Evolutionary conservation across 1,140 invertebrate genomes (phyloP).

Genomic region (Lucilia cuprina): DNA sequence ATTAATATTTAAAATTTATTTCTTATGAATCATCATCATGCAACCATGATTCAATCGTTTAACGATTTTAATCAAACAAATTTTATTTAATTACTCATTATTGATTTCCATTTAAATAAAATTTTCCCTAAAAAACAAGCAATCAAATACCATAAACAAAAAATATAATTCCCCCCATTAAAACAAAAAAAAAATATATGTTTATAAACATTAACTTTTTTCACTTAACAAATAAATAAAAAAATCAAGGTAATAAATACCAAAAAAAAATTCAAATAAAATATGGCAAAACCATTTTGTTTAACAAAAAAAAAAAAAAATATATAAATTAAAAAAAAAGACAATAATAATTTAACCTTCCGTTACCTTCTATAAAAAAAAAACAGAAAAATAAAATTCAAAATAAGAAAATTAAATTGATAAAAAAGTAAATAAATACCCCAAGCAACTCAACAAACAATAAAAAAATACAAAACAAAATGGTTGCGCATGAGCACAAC

Average conservation of each 20-base stretch:
- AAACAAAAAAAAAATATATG: not conserved
- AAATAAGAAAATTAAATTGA: not conserved
- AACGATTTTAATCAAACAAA: not conserved
- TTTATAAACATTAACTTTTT: not conserved
- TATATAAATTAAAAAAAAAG: not conserved
- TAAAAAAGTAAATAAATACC: not conserved
- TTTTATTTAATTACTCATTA: not conserved
- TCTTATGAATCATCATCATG: not conserved
- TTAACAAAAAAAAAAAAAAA: not conserved
- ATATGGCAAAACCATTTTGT: constrained; percentile 16
- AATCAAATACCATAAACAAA: not conserved
- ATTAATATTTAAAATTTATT: not conserved
- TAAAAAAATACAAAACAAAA: constrained; percentile 17
- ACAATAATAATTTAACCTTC: constrained; percentile 10
- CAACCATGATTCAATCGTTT: not conserved
- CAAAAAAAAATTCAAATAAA: not conserved
- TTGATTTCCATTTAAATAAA: not conserved
- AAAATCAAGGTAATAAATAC: constrained; percentile 4
- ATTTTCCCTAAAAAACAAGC: constrained; percentile 6
- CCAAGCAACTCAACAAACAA: not conserved
- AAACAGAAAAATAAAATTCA: not conserved
- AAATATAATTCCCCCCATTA: not conserved
- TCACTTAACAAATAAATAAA: not conserved
- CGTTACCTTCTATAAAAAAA: not conserved
- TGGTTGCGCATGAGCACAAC: constrained; percentile 9